A percentile compares a stretch with the other conserved stretches of the same genome.
Conservation (phyloP, 2,113 vertebrate genomes). For the Echinops telfairi region DNA sequence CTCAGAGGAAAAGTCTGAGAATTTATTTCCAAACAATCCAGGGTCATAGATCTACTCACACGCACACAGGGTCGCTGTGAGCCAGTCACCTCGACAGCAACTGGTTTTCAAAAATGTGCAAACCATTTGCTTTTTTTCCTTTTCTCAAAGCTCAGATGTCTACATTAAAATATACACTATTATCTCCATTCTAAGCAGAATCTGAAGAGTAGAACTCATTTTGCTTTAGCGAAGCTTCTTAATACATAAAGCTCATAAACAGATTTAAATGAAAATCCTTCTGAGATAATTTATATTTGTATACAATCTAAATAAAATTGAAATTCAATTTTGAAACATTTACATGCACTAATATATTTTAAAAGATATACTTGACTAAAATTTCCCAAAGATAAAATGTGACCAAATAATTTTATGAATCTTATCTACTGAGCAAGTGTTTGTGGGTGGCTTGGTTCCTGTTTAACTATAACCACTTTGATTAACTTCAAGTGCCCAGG, state of each 20-base stretch:
- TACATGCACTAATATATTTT: constrained; percentile 10
- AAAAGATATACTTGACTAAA: neutral
- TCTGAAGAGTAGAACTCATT: neutral
- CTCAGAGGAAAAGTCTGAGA: neutral
- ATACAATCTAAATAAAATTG: neutral
- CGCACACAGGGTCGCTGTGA: neutral
- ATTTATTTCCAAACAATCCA: neutral
- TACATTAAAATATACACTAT: neutral
- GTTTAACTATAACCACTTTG: neutral
- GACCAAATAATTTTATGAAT: neutral
- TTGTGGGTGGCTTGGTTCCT: neutral
- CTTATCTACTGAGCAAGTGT: neutral
- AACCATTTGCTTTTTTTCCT: neutral
- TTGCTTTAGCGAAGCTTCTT: neutral
- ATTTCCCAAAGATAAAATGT: constrained; percentile 14
- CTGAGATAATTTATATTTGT: constrained; percentile 35
- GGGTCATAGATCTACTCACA: neutral
- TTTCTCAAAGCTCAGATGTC: neutral
- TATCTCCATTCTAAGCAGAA: constrained; percentile 31
- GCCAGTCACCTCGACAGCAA: neutral
- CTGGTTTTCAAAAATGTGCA: neutral
- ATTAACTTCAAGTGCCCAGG: neutral
- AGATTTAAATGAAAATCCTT: constrained; percentile 28
- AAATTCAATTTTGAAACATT: neutral
- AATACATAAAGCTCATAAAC: neutral